Percentiles rank a stretch among this genome's conserved stretches.
These are phyloP conservation scores for Poecilia picta DNA, from an alignment of 2,797 vertebrate genomes.

Conservation along the genomic window DNA sequence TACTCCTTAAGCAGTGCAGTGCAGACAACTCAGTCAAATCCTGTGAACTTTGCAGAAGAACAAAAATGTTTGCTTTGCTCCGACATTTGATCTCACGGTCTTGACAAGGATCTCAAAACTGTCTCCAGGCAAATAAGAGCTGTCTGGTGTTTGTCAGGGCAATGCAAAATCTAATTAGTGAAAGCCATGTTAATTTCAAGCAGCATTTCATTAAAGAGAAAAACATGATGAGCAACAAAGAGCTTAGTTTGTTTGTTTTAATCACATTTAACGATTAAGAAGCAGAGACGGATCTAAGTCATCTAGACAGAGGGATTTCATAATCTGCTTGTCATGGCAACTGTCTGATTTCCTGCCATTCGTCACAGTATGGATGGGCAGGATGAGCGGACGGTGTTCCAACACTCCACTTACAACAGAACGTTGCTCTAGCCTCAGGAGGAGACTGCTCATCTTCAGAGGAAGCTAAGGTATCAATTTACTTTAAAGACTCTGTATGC, in stretches of 20 bases:
- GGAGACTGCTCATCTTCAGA: slow-evolving; percentile 54
- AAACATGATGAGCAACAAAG: slow-evolving; percentile 79
- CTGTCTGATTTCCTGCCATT: slow-evolving; percentile 79
- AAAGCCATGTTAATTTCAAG: slow-evolving; percentile 81
- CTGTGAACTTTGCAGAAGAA: slow-evolving; percentile 70
- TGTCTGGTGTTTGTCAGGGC: slow-evolving; percentile 74
- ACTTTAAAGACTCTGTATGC: slow-evolving; percentile 34
- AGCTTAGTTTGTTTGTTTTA: slow-evolving; percentile 82
- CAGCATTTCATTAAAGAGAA: slow-evolving; percentile 80
- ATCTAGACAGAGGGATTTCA: slow-evolving; percentile 75
- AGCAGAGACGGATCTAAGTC: slow-evolving; percentile 66
- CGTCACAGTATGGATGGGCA: slow-evolving; percentile 66
- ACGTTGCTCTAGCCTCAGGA: slow-evolving; percentile 50
- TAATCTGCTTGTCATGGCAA: slow-evolving; percentile 77
- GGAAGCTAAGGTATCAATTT: slow-evolving; percentile 52
- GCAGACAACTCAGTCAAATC: slow-evolving; percentile 60
- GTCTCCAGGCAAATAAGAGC: slow-evolving; percentile 69
- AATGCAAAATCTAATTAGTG: slow-evolving; percentile 79
- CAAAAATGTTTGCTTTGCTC: slow-evolving; percentile 57
- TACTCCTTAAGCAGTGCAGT: slow-evolving; percentile 30
- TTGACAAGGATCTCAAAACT: slow-evolving; percentile 74
- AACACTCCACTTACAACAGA: slow-evolving; percentile 45
- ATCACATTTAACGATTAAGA: slow-evolving; percentile 79
- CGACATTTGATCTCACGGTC: slow-evolving; percentile 56
- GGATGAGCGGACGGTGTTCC: slow-evolving; percentile 42